These are phyloP conservation scores for Candidula unifasciata DNA, from an alignment of 2,888 invertebrate species.

Conservation along the genomic window DNA sequence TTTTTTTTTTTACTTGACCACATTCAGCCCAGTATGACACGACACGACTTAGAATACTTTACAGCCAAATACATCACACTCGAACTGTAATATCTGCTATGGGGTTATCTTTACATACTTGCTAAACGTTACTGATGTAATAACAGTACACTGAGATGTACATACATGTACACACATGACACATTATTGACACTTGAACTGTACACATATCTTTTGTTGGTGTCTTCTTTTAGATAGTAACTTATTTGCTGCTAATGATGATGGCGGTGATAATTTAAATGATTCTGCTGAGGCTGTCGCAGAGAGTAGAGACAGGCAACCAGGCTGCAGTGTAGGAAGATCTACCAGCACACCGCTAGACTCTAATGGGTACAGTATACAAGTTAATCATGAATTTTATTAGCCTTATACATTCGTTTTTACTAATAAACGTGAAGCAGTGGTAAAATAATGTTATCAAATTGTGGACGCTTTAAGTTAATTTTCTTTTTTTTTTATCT, in stretches of 20 bases:
- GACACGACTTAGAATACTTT: no score
- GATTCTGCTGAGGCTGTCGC: not conserved
- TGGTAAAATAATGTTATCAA: no score
- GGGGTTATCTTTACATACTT: not conserved
- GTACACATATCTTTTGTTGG: not conserved
- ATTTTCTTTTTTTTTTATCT: no score
- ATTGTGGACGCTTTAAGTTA: no score
- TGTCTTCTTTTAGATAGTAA: not conserved
- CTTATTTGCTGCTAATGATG: not conserved
- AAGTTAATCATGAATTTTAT: no score
- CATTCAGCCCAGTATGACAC: no score
- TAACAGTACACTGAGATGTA: not conserved
- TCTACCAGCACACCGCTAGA: not conserved
- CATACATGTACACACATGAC: not conserved
- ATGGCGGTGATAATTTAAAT: not conserved
- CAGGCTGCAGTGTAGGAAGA: not conserved
- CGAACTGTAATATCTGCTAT: not conserved
- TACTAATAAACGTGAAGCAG: no score
- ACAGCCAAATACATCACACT: no score
- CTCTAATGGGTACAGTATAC: not conserved
- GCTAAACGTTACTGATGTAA: not conserved
- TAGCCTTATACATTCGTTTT: no score
- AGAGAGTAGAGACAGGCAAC: not conserved
- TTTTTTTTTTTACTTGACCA: no score
- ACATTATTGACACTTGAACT: not conserved